These are phyloP conservation scores for Aegypius monachus DNA, from an alignment of 2,113 vertebrate species.

Conservation along the genomic window DNA sequence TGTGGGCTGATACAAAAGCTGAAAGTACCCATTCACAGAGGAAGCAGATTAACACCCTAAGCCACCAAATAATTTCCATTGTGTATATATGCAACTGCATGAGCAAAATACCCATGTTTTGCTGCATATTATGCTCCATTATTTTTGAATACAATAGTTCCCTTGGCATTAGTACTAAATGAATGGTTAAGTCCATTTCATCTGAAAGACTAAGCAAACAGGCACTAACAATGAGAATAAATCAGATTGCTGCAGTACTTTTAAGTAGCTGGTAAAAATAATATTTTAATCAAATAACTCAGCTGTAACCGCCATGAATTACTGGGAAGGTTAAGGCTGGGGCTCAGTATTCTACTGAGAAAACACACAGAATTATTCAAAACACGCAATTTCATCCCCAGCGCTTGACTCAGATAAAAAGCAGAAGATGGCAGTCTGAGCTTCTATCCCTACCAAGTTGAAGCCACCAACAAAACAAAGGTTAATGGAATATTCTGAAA, in stretches of 20 bases:
- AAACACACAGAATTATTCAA: conserved; percentile 25
- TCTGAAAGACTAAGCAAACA: not conserved
- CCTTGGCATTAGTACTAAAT: not conserved
- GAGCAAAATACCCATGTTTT: not conserved
- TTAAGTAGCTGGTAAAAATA: not conserved
- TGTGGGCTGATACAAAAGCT: not conserved
- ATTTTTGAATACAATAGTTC: not conserved
- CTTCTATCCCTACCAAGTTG: not conserved
- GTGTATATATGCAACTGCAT: not conserved
- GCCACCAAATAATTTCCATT: not conserved
- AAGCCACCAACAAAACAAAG: not conserved
- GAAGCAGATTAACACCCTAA: not conserved
- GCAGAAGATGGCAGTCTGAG: not conserved
- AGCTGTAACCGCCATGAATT: not conserved
- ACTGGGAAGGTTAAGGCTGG: not conserved
- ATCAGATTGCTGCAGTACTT: not conserved
- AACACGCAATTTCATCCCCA: not conserved
- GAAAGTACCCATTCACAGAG: not conserved
- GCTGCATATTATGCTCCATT: not conserved
- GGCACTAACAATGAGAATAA: not conserved
- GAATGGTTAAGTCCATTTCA: not conserved
- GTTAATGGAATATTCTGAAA: not conserved
- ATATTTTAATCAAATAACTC: conserved; percentile 43
- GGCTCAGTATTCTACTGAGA: not conserved
- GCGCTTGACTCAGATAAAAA: not conserved